Base-by-base conservation (phyloP, 2,797 vertebrate species). In the Otolemur crassicaudatus region DNA sequence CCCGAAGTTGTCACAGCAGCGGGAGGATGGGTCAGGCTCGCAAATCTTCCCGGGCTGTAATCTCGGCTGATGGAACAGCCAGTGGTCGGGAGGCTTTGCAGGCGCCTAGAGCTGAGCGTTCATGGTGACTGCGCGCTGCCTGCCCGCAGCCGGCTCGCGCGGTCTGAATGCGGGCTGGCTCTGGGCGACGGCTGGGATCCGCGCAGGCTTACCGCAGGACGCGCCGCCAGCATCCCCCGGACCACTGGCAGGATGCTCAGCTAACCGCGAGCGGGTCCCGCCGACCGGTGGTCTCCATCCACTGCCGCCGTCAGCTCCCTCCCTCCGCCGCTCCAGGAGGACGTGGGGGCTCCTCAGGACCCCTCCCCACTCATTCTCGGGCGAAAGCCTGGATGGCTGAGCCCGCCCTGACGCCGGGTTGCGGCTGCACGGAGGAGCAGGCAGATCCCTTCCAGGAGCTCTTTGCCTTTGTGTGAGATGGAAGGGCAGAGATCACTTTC, bases 151-250 rank as follows among this genome's bases (percentile, higher is more conserved):
- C 87, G 4, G 81, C 89, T 95, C 93, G 29, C 96, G 37, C 91
- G 1, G 95, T 3, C 95, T 94, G 29, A 86, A 63, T 80, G 98
- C 98, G 43, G 97, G 90, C 94, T 97, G 0, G 91, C 96, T 90
- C 96, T 6, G 95, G 91, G 17, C 67, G 94, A 96, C 0, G 97
- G 34, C 43, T 97, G 97, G 90, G 69, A 98, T 93, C 96, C 65
- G 80, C 70, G 97, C 98, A 81, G 98, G 95, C 98, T 95, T 73
- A 86, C 98, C 95, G 98, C 98, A 90, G 90, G 97, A 92, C 53
- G 98, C 7, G 91, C 95, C 97, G 82, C 95, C 77, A 3, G 96
- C 92, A 37, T 90, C 93, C 96, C 85, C 97, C 43, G 97, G 98
- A 95, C 92, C 97, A 3, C 96, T 20, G 79, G 97, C 97, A 29